These are phyloP conservation scores for Phortica magna DNA, from an alignment of 2,888 invertebrate genomes.

Conservation along the genomic window DNA sequence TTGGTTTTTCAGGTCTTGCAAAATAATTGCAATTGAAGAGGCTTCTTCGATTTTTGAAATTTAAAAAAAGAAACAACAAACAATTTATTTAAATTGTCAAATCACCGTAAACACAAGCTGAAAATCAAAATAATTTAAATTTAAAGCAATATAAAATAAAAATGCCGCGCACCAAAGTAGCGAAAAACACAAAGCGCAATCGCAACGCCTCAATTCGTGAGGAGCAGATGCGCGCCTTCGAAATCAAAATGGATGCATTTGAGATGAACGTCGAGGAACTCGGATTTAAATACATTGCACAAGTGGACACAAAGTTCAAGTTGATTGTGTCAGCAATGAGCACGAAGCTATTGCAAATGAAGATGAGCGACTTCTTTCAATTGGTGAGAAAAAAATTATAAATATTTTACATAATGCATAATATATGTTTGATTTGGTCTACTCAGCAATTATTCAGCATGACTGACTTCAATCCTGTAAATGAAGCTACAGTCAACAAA, in stretches of 20 bases:
- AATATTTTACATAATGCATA: background rate
- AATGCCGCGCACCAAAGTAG: conserved; percentile 77
- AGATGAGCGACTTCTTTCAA: conserved; percentile 66
- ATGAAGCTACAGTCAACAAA: too few relatives aligned
- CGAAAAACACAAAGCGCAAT: conserved; percentile 75
- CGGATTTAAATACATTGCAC: conserved; percentile 49
- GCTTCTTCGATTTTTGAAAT: too few relatives aligned
- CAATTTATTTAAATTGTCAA: too few relatives aligned
- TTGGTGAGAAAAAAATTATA: conserved; percentile 50
- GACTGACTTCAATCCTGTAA: conserved; percentile 36
- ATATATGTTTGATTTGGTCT: background rate
- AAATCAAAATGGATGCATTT: conserved; percentile 67
- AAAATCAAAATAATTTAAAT: too few relatives aligned
- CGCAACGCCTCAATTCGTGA: conserved; percentile 75
- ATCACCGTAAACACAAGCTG: too few relatives aligned
- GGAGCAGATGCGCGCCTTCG: conserved; percentile 70
- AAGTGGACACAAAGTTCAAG: conserved; percentile 54
- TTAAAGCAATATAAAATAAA: conserved; percentile 17
- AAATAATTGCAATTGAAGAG: too few relatives aligned
- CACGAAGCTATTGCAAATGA: conserved; percentile 65
- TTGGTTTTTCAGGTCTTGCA: too few relatives aligned
- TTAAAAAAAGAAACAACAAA: too few relatives aligned
- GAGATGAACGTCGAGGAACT: conserved; percentile 61
- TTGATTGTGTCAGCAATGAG: conserved; percentile 54
- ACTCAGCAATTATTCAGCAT: conserved; percentile 49